phyloP scores from a whole-genome alignment of 2,888 invertebrate species.

The Brachypterus glaber region DNA sequence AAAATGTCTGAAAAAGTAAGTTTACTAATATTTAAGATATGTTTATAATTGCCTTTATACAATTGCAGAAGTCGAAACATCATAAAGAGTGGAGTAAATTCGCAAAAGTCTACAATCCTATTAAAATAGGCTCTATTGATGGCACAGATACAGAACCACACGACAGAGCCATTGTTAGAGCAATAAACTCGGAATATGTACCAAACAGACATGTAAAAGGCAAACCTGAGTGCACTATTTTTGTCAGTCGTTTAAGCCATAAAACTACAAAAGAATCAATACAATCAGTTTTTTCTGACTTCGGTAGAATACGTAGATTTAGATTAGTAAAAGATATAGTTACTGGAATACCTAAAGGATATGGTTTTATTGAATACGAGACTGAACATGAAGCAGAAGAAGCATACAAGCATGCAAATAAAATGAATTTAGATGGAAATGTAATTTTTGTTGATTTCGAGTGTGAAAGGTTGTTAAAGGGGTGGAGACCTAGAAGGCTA shows the following conservation, averaged over 20 bases:
- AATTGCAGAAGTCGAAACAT: no score
- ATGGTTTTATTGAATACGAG: conserved; percentile 78
- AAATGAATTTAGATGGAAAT: conserved; percentile 54
- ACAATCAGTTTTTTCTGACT: conserved; percentile 49
- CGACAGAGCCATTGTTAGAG: conserved; percentile 66
- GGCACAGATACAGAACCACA: conserved; percentile 77
- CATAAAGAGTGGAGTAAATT: conserved; percentile 45
- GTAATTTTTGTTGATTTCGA: conserved; percentile 71
- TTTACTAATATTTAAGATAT: no score
- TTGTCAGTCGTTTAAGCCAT: conserved; percentile 63
- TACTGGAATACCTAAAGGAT: conserved; percentile 67
- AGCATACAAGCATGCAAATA: conserved; percentile 53
- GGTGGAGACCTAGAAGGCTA: conserved; percentile 77
- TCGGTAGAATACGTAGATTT: conserved; percentile 55
- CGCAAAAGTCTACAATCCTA: conserved; percentile 61
- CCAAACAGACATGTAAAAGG: conserved; percentile 59
- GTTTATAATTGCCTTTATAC: no score
- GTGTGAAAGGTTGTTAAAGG: conserved; percentile 56
- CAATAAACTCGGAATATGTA: conserved; percentile 55
- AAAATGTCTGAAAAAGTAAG: no score
- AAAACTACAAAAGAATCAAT: conserved; percentile 54
- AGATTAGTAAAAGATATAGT: conserved; percentile 68
- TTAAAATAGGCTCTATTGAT: conserved; percentile 79
- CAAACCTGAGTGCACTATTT: conserved; percentile 61
- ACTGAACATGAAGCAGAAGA: conserved; percentile 49